phyloP scores from a whole-genome alignment of 2,888 invertebrate genomes.

The Sphaerophoria taeniata region DNA sequence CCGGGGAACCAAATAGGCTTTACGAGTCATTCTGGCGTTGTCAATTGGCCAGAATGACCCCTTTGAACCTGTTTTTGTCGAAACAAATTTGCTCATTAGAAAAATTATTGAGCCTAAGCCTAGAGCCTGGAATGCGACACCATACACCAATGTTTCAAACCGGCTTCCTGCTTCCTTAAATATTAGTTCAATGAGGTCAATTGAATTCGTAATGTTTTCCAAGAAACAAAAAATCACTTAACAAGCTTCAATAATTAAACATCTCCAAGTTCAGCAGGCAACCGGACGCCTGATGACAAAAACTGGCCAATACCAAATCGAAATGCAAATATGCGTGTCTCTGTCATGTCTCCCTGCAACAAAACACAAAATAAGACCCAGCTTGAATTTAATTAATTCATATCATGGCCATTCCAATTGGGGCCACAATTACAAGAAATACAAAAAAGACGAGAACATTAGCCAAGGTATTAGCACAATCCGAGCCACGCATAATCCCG shows the following conservation, averaged over 20 bases:
- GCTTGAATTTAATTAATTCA: slow-evolving; percentile 72
- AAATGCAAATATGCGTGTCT: slow-evolving; percentile 60
- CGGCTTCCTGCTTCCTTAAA: too few relatives aligned
- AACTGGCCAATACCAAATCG: slow-evolving; percentile 17
- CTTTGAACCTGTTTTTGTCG: too few relatives aligned
- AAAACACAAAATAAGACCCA: slow-evolving; percentile 29
- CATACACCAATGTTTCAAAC: too few relatives aligned
- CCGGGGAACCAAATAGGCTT: too few relatives aligned
- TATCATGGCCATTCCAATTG: slow-evolving; percentile 58
- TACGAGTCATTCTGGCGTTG: too few relatives aligned
- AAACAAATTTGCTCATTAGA: too few relatives aligned
- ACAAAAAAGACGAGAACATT: slow-evolving; percentile 40
- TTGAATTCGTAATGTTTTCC: too few relatives aligned
- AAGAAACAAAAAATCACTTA: neutral
- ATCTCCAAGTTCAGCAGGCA: slow-evolving; percentile 47
- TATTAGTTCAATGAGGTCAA: too few relatives aligned
- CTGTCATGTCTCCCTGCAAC: slow-evolving; percentile 48
- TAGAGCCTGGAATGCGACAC: too few relatives aligned
- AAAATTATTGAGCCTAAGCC: too few relatives aligned
- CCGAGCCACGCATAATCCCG: slow-evolving; percentile 45
- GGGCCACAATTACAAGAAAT: slow-evolving; percentile 55
- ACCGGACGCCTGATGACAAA: neutral
- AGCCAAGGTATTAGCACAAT: slow-evolving; percentile 51
- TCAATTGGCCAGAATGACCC: too few relatives aligned
- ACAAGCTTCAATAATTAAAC: neutral